A percentile compares a stretch with the other conserved stretches of the same genome.
Conservation (phyloP, 2,113 vertebrate species). For the Odontophorus gujanensis region DNA sequence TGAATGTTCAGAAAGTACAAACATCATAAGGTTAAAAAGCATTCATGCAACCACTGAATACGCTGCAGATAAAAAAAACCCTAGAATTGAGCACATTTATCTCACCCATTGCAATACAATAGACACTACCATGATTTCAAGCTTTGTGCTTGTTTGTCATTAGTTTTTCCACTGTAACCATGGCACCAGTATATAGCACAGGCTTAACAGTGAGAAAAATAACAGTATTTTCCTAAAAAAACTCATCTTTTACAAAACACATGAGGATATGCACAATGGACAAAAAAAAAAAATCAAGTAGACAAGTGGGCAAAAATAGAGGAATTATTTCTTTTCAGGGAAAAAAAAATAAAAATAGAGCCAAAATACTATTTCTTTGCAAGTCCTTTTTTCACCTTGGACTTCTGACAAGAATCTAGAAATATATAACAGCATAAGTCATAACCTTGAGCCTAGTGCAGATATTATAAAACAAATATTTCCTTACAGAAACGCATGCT, state of each 20-base stretch:
- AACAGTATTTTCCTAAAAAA: constrained; percentile 54
- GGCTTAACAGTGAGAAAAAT: constrained; percentile 53
- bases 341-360: not conserved
- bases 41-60: not conserved
- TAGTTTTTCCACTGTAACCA: constrained; percentile 76
- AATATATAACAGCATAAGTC: not conserved
- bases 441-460: not conserved
- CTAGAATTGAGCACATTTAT: constrained; percentile 1
- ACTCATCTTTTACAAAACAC: not conserved
- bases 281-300: not conserved
- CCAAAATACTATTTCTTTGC: not conserved
- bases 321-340: not conserved
- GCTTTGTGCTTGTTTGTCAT: constrained; percentile 61
- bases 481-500: not conserved
- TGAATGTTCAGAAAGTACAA: not conserved
- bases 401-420: not conserved
- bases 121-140: constrained; percentile 28
- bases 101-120: constrained; percentile 31
- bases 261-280: not conserved
- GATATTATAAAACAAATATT: constrained; percentile 10
- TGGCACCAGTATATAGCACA: constrained; percentile 73
- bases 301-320: not conserved
- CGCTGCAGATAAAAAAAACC: not conserved
- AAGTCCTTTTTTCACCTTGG: not conserved
- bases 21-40: not conserved